These are phyloP conservation scores for Plecturocebus donacophilus DNA, from an alignment of 2,113 vertebrate genomes.

Conservation along the genomic window DNA sequence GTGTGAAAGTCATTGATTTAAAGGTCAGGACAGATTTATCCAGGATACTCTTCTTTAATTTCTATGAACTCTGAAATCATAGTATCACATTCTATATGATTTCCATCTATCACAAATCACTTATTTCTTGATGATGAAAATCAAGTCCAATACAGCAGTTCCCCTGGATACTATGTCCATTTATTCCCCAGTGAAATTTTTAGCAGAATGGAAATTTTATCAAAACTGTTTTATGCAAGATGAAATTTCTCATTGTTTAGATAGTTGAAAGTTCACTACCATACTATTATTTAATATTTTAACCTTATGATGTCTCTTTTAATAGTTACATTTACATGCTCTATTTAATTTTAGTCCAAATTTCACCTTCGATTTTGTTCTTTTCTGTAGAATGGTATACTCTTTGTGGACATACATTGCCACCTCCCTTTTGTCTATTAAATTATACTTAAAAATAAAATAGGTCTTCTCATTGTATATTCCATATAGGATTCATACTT, in stretches of 20 bases:
- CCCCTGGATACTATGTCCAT: not conserved
- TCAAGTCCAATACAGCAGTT: not conserved
- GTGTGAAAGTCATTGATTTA: not conserved
- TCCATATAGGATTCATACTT: slow-evolving; percentile 3
- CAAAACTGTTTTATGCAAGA: not conserved
- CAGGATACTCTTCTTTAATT: not conserved
- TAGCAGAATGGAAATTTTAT: not conserved
- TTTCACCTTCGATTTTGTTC: not conserved
- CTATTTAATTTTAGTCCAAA: not conserved
- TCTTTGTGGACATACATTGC: not conserved
- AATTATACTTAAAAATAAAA: not conserved
- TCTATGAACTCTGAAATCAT: not conserved
- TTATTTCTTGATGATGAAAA: not conserved
- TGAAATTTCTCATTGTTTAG: not conserved
- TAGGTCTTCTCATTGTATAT: not conserved
- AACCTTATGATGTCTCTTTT: not conserved
- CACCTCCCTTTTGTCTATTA: not conserved
- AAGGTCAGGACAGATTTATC: not conserved
- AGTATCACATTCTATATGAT: not conserved
- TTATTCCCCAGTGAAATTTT: not conserved
- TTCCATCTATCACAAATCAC: not conserved
- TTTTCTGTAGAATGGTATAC: not conserved
- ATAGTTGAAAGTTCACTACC: not conserved
- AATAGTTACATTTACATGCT: not conserved
- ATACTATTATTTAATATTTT: not conserved